Evolutionary conservation across 1,140 invertebrate genomes (phyloP), one percentile per base, ranked within the genome.

Genomic region (Fopius arisanus): DNA sequence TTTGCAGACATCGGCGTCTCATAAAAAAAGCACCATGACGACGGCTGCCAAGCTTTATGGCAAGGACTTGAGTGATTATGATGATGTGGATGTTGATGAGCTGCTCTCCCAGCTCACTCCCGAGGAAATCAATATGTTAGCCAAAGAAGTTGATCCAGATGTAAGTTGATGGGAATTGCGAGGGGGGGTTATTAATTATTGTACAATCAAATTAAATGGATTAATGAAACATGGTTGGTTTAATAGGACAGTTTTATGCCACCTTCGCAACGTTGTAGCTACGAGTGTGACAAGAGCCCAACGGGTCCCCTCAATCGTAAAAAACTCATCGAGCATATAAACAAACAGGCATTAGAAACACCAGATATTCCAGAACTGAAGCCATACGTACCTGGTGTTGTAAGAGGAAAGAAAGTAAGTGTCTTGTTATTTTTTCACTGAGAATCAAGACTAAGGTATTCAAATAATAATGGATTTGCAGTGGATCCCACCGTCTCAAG

Each of bases 131-230:
- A 97, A 97, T 80, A 96, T 99, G 87, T 90, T 99, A 74, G 97
- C 97, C 79, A 97, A 96, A 89, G 98, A 99, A 92, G 97, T 99
- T 74, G 98, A 99, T 91, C 98, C 98, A 78, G 98, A 99, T 92
- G 97, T 99, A 91, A 97, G 96, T 91, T 83, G 69, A 29, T 65
- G 65, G 9, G 7, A 59, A 43, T 68, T 43, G 26, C 10, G 29
- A 23, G 26, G 4, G 29, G 33, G 33, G 33, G 2, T 37, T 37
- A 33, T 59, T 63, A 3, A 51, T 5, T 43, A 14, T 51, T 19
- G 3, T 19, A 6, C n/a, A 2, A 43, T n/a, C 10, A n/a, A 43
- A 3, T 12, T 43, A 16, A n/a, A 43, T 12, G 12, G 14, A 43
- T 12, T 5, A n/a, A 43, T 43, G 41, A 16, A 43, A 14, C 3